Evolutionary conservation across 2,113 vertebrate genomes (phyloP).

Genomic region (Phrynosoma blainvillii): DNA sequence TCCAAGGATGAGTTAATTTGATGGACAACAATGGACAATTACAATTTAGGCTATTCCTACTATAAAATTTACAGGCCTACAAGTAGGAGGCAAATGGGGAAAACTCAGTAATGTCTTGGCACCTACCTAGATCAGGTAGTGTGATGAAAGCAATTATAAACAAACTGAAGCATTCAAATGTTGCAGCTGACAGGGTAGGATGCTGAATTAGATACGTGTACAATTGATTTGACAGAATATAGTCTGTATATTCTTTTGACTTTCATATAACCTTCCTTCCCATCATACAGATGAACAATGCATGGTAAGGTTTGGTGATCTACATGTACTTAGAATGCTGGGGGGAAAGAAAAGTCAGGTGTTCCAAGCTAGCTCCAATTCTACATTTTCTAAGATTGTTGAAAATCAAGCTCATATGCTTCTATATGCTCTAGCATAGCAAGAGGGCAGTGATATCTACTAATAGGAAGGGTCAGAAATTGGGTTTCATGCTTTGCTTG

Average conservation of each 20-base stretch:
- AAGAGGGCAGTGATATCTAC: neutral
- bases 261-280: neutral
- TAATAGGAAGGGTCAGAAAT: neutral
- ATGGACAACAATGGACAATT: neutral
- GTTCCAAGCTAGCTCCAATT: neutral
- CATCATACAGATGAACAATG: neutral
- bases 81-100: neutral
- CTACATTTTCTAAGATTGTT: conserved; percentile 1
- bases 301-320: neutral
- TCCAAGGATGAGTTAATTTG: neutral
- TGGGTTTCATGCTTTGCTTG: neutral
- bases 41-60: neutral
- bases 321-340: neutral
- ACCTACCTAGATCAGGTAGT: no score
- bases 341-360: neutral
- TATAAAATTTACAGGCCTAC: neutral
- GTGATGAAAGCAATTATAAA: neutral
- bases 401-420: neutral
- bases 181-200: neutral
- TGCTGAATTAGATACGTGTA: neutral
- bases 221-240: neutral
- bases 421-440: neutral
- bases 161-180: neutral
- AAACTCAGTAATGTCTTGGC: neutral
- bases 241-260: neutral